Evolutionary conservation across 2,113 vertebrate genomes (phyloP).

Genomic region (Agapornis roseicollis): DNA sequence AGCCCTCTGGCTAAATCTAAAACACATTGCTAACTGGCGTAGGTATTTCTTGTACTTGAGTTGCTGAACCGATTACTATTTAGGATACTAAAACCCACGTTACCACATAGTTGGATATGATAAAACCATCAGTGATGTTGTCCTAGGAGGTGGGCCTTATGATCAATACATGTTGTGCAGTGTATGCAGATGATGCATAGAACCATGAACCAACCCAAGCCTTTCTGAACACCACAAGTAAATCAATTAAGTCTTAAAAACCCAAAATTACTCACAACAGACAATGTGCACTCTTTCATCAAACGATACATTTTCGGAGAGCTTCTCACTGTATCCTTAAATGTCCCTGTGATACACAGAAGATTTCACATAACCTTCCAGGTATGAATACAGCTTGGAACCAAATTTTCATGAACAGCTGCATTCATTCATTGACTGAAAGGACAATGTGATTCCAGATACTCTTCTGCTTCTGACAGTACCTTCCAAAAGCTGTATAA

Average conservation of each 20-base stretch:
- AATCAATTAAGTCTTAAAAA: not conserved
- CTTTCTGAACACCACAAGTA: not conserved
- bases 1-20: not conserved
- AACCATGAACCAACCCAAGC: not conserved
- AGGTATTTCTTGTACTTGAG: not conserved
- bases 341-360: not conserved
- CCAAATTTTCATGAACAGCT: not conserved
- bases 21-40: not conserved
- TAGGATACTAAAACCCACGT: not conserved
- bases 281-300: not conserved
- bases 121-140: not conserved
- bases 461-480: not conserved
- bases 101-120: not conserved
- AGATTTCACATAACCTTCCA: not conserved
- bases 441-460: not conserved
- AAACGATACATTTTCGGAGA: not conserved
- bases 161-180: not conserved
- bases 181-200: not conserved
- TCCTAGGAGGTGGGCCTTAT: not conserved
- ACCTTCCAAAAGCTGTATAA: not conserved
- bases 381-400: not conserved
- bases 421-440: not conserved
- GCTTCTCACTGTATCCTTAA: not conserved
- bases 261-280: not conserved
- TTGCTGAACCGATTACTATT: not conserved